A percentile compares a stretch with the other conserved stretches of the same genome.
Conservation (phyloP, 2,888 invertebrate species). For the Toxonevra muliebris region DNA sequence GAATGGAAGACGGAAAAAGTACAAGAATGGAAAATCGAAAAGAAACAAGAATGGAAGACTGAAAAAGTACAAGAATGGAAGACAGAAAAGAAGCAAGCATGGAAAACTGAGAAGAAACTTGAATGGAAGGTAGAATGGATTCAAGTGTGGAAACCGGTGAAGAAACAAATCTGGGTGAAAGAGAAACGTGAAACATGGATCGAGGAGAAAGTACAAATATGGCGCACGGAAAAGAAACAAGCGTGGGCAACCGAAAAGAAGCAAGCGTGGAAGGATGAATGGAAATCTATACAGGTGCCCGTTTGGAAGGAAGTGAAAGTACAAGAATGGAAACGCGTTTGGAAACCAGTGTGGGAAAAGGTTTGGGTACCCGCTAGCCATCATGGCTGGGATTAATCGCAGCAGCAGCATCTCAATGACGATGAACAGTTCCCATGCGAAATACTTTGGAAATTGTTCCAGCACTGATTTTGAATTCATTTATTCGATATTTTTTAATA, state of each 20-base stretch:
- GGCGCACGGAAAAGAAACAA: slow-evolving; percentile 70
- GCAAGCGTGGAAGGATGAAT: slow-evolving; percentile 75
- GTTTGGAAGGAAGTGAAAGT: slow-evolving; percentile 74
- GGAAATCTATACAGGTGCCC: slow-evolving; percentile 78
- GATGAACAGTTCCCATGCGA: slow-evolving; percentile 16
- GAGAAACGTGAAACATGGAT: slow-evolving; percentile 81
- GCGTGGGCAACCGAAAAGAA: slow-evolving; percentile 74
- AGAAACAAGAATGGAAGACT: slow-evolving; percentile 83
- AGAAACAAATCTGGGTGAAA: slow-evolving; percentile 84
- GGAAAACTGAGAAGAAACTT: slow-evolving; percentile 76
- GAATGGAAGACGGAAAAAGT: slow-evolving; percentile 71
- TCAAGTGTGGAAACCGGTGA: slow-evolving; percentile 77
- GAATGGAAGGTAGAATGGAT: slow-evolving; percentile 71
- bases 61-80: slow-evolving; percentile 80
- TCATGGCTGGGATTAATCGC: slow-evolving; percentile 61
- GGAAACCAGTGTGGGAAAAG: slow-evolving; percentile 87
- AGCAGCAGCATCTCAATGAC: background rate
- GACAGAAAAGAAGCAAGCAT: slow-evolving; percentile 77
- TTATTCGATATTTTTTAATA: background rate
- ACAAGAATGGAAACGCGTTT: slow-evolving; percentile 83
- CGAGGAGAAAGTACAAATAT: slow-evolving; percentile 74
- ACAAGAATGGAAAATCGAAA: slow-evolving; percentile 78
- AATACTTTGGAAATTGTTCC: slow-evolving; percentile 49
- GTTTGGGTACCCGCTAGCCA: slow-evolving; percentile 78
- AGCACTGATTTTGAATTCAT: slow-evolving; percentile 48